A percentile compares a stretch with the other conserved stretches of the same genome.
Conservation (phyloP, 2,888 invertebrate species). For the Drosophila paramelanica region DNA sequence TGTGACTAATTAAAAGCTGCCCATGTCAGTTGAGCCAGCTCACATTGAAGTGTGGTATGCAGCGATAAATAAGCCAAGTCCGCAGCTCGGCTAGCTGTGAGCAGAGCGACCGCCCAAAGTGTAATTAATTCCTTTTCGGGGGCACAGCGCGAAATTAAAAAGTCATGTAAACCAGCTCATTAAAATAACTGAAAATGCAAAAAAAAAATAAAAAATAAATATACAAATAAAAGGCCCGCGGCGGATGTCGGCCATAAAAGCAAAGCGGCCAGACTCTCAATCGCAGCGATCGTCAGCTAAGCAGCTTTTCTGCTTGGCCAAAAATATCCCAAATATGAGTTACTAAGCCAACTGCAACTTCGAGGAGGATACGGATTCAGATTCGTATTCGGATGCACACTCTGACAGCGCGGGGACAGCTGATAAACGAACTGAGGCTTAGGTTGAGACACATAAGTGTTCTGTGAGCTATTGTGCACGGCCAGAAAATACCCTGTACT, state of each 20-base stretch:
- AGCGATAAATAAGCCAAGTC: conserved; percentile 64
- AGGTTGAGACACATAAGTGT: background rate
- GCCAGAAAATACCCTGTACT: conserved; percentile 5
- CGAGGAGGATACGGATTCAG: conserved; percentile 5
- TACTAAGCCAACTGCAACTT: conserved; percentile 21
- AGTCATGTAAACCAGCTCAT: conserved; percentile 85
- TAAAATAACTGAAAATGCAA: conserved; percentile 81
- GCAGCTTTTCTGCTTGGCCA: conserved; percentile 58
- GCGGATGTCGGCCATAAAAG: conserved; percentile 52
- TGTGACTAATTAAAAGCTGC: conserved; percentile 73
- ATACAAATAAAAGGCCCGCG: conserved; percentile 23
- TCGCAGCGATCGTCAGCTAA: conserved; percentile 50
- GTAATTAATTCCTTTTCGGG: conserved; percentile 85
- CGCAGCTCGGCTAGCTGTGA: conserved; percentile 36
- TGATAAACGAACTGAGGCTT: conserved; percentile 9
- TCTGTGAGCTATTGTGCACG: background rate
- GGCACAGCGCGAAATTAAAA: conserved; percentile 84
- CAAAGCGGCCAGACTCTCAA: conserved; percentile 9
- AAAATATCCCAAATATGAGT: conserved; percentile 65
- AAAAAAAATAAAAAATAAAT: conserved; percentile 10
- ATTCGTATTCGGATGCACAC: conserved; percentile 8
- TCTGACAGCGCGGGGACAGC: conserved; percentile 16
- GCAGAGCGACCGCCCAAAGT: conserved; percentile 83
- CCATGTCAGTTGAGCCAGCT: conserved; percentile 70
- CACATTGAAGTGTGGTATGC: conserved; percentile 76